Conservation (phyloP, 2,113 vertebrate species). For the Nymphicus hollandicus region DNA sequence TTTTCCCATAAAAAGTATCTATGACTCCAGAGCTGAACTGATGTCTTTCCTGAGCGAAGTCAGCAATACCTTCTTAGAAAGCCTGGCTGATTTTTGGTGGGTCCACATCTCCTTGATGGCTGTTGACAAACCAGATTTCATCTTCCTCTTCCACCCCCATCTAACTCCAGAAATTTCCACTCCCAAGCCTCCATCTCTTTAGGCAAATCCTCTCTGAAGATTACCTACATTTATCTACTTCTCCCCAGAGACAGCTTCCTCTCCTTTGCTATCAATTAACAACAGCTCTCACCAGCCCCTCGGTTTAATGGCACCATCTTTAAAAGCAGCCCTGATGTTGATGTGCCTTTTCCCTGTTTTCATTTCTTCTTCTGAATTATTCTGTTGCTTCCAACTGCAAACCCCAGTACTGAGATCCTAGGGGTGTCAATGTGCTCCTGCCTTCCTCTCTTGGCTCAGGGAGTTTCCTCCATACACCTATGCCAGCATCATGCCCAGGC, state of each 20-base stretch:
- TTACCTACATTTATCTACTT: constrained; percentile 52
- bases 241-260: constrained; percentile 26
- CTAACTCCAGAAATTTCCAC: constrained; percentile 7
- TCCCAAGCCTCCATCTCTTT: constrained; percentile 22
- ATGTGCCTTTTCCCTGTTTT: background rate
- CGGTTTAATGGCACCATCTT: background rate
- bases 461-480: background rate
- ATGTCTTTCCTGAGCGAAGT: background rate
- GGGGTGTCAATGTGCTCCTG: background rate
- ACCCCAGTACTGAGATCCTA: background rate
- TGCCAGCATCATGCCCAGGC: background rate
- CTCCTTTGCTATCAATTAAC: constrained; percentile 44
- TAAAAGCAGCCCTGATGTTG: background rate
- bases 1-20: background rate
- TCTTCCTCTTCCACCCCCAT: background rate
- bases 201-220: constrained; percentile 63
- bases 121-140: constrained; percentile 21
- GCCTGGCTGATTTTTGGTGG: background rate
- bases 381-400: background rate
- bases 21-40: background rate
- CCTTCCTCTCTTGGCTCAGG: background rate
- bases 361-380: background rate
- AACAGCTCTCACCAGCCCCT: background rate
- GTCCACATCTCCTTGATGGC: background rate
- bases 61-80: background rate